Base-by-base conservation (phyloP, 2,888 invertebrate species). In the Nebria salina region DNA sequence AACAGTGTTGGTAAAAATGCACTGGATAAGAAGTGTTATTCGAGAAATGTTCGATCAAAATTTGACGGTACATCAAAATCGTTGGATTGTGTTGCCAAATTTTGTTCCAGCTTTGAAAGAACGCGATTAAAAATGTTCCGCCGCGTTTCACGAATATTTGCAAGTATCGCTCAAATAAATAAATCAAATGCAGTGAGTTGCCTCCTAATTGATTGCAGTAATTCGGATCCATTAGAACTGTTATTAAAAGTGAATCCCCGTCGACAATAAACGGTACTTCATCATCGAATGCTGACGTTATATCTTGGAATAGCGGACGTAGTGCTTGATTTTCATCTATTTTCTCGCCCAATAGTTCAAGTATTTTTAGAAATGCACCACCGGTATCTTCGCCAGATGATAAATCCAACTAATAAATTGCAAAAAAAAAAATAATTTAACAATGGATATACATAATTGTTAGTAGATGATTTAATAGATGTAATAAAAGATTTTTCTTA, bases 91-190 rank as follows among this genome's bases (percentile, higher is more conserved):
- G 9, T 20, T 76, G 20, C 76, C 76, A 81, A 72, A 81, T 54
- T 13, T 73, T 76, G 54, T 73, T 64, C 81, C 81, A 81, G 25
- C 20, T 72, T 73, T 81, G 42, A 15, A 81, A 76, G 43, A 81
- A 81, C 20, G 76, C 73, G n/a, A 81, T 9, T 43, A 76, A 73
- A 54, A 81, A 81, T 43, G 15, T 66, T 2, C 81, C 81, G 9
- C 81, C 81, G n/a, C 76, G 76, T 73, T 81, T 42, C 11, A 81
- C 76, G 65, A 81, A 81, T 34, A 81, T 76, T 66, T 81, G 76
- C 42, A 81, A 73, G 72, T 65, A 73, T 66, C 81, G 41, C 72
- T 81, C 81, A 42, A 81, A 76, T 0, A 76, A 25, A 66, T 81
- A 81, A 7, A 76, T 20, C 54, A 81, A 73, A 81, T 81, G 81